A percentile compares a stretch with the other conserved stretches of the same genome.
These are phyloP conservation scores for Amiota mariae DNA, from an alignment of 2,888 invertebrate species.

Conservation along the genomic window DNA sequence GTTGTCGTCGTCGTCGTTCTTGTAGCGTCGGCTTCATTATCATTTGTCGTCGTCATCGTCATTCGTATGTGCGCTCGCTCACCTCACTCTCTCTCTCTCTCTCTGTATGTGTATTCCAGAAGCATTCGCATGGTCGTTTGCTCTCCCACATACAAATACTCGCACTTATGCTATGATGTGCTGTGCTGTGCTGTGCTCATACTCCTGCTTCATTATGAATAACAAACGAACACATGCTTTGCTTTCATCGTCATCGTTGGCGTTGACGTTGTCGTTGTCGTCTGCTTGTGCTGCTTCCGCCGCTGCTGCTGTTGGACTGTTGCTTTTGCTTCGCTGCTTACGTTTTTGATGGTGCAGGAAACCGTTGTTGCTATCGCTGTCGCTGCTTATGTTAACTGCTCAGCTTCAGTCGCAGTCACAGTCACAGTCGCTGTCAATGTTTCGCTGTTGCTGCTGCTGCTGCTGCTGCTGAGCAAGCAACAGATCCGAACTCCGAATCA, in stretches of 20 bases:
- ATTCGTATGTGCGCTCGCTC: neutral
- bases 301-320: constrained; percentile 45
- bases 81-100: neutral
- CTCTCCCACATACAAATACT: too few relatives aligned
- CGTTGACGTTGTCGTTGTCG: neutral
- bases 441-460: constrained; percentile 17
- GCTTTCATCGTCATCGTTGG: constrained; percentile 16
- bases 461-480: constrained; percentile 41
- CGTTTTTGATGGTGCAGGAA: constrained; percentile 57
- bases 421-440: constrained; percentile 35
- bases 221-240: neutral
- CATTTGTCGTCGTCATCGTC: neutral
- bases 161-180: neutral
- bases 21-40: neutral
- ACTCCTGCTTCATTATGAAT: too few relatives aligned
- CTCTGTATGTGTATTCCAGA: neutral
- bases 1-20: neutral
- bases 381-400: constrained; percentile 27
- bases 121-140: too few relatives aligned
- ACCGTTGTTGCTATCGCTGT: constrained; percentile 45
- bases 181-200: neutral
- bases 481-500: constrained; percentile 71
- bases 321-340: constrained; percentile 47
- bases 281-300: constrained; percentile 15
- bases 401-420: constrained; percentile 23